Evolutionary conservation across 2,113 vertebrate genomes (phyloP).

Genomic region (Nyctibius bracteatus): DNA sequence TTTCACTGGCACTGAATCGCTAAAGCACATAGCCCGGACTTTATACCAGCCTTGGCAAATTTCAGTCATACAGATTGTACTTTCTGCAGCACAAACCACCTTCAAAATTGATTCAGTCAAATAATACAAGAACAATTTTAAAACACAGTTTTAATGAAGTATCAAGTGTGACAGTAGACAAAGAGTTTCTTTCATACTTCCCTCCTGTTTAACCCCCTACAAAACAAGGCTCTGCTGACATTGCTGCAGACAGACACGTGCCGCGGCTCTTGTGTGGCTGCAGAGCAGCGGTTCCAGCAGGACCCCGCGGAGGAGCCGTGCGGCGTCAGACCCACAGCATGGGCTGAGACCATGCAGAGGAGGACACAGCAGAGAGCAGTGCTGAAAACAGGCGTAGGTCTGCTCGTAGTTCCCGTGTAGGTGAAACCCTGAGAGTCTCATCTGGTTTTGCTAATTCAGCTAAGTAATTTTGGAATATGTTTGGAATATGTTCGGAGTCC

Average conservation of each 20-base stretch:
- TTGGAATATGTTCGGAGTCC: background rate
- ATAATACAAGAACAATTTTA: background rate
- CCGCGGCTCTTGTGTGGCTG: background rate
- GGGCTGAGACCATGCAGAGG: background rate
- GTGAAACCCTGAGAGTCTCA: background rate
- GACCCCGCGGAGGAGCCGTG: background rate
- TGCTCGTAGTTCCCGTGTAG: background rate
- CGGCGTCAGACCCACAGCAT: accelerated
- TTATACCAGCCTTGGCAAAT: background rate
- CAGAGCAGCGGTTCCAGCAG: background rate
- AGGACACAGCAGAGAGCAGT: background rate
- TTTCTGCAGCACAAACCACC: background rate
- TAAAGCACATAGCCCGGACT: background rate
- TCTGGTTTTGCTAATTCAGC: background rate
- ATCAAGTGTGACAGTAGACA: background rate
- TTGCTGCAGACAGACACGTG: background rate
- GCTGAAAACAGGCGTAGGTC: background rate
- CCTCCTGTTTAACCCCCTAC: background rate
- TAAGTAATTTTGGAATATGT: background rate
- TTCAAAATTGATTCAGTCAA: background rate
- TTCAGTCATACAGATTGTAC: background rate
- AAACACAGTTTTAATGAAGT: background rate
- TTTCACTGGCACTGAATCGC: background rate
- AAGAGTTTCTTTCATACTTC: background rate
- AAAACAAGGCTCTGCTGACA: background rate